These are phyloP conservation scores for Sylvicapra grimmia DNA, from an alignment of 2,113 vertebrate species.

Conservation along the genomic window DNA sequence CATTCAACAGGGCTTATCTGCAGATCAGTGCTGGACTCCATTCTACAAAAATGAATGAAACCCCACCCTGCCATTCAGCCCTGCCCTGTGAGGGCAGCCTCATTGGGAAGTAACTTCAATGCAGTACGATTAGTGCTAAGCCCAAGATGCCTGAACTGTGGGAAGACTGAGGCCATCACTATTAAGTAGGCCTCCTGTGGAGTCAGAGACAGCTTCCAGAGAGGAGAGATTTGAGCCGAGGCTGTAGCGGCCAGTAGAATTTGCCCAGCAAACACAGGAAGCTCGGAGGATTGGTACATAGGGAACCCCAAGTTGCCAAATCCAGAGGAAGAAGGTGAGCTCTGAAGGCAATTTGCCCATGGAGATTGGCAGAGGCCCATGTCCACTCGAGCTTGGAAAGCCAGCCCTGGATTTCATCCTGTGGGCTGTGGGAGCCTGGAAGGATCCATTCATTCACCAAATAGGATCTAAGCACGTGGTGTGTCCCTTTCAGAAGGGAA, in stretches of 20 bases:
- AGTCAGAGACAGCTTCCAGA: background rate
- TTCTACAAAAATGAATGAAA: background rate
- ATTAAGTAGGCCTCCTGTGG: background rate
- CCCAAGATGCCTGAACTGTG: background rate
- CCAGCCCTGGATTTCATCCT: background rate
- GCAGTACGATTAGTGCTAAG: background rate
- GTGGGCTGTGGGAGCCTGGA: background rate
- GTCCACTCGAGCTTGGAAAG: background rate
- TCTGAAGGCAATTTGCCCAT: background rate
- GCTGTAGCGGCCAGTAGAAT: background rate
- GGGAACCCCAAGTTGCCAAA: background rate
- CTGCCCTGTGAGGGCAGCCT: background rate
- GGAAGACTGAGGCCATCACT: background rate
- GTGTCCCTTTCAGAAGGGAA: background rate
- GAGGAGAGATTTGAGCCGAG: background rate
- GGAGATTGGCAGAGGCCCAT: background rate
- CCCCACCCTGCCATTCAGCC: background rate
- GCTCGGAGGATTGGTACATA: background rate
- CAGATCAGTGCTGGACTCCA: background rate
- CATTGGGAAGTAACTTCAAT: background rate
- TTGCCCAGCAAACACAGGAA: background rate
- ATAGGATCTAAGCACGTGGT: background rate
- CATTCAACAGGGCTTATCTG: background rate
- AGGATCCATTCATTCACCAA: background rate
- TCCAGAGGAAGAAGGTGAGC: background rate